Evolutionary conservation across 2,888 invertebrate species (phyloP).

Genomic region (Thalpophila matura): DNA sequence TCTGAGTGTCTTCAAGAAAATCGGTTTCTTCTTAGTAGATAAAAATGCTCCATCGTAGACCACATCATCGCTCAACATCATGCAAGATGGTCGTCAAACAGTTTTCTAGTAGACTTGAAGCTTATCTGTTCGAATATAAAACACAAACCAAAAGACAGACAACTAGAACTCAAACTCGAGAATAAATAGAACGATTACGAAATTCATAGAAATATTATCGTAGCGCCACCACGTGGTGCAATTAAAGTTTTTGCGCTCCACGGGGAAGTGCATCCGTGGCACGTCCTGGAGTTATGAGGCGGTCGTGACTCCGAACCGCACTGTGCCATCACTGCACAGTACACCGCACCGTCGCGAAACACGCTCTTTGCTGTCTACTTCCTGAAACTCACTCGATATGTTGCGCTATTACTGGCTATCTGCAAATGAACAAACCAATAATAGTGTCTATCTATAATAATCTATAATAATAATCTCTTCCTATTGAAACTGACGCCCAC

Average conservation of each 20-base stretch:
- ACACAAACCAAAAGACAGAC: constrained; percentile 1
- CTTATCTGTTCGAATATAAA: no score
- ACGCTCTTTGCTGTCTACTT: constrained; percentile 60
- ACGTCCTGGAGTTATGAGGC: constrained; percentile 82
- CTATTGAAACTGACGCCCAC: not conserved
- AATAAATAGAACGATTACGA: constrained; percentile 33
- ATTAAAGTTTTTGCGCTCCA: constrained; percentile 82
- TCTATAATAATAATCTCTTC: no score
- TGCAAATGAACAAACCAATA: not conserved
- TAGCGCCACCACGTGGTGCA: constrained; percentile 72
- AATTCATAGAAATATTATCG: constrained; percentile 57
- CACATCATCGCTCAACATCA: no score
- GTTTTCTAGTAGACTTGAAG: no score
- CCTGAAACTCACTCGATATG: constrained; percentile 38
- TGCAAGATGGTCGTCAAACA: no score
- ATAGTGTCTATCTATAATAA: not conserved
- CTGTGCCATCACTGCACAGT: constrained; percentile 14
- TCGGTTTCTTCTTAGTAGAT: no score
- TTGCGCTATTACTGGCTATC: constrained; percentile 20
- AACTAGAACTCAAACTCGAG: constrained; percentile 16
- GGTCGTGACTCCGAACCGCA: constrained; percentile 78
- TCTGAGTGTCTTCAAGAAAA: no score
- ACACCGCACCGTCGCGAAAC: constrained; percentile 22
- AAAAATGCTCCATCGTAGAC: no score
- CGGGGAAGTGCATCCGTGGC: constrained; percentile 71